Evolutionary conservation across 2,113 vertebrate species (phyloP), one percentile per base, ranked within the genome.

Genomic region (Dasyprocta punctata): DNA sequence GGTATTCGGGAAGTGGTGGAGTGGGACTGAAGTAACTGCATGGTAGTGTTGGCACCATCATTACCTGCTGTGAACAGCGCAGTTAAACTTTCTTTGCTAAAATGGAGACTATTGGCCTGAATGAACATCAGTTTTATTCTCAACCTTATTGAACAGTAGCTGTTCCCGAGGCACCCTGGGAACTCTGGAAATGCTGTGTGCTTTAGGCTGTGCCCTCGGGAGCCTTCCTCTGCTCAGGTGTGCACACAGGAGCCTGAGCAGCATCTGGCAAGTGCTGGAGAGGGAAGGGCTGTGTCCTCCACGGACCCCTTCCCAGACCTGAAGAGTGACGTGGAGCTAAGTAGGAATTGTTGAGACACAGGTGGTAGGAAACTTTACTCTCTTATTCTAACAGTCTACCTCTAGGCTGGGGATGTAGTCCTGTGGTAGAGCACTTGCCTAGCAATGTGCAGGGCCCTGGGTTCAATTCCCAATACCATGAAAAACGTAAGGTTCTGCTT

Each of bases 121-220:
- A 19, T 2, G 24, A 54, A 24, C 16, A 13, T 17, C 26, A 6
- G 0, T 44, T 80, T 47, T 33, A 19, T 36, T 89, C 0, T 19
- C 0, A 24, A 17, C 16, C 13, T 61, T 36, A 30, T 7, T 0
- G 3, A n/a, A 24, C 81, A 5, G 2, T 75, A 17, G 47, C 52
- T 71, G 49, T 9, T 26, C 13, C 13, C 2, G 4, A 12, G 24
- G 44, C 22, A 3, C 77, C 7, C 0, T 47, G 71, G 60, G 73
- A 49, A 30, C 41, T 69, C 94, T 82, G 83, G 56, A 71, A 61
- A 60, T 84, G 52, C 16, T 3, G 4, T 54, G 54, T 54, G 54
- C 54, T 16, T 54, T 13, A 16, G 54, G 54, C 54, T 14, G 30
- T 28, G 44, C 22, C 16, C 0, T 47, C 19, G 7, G 4, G 75